Evolutionary conservation across 2,113 vertebrate species (phyloP).

Genomic region (Salvelinus fontinalis): DNA sequence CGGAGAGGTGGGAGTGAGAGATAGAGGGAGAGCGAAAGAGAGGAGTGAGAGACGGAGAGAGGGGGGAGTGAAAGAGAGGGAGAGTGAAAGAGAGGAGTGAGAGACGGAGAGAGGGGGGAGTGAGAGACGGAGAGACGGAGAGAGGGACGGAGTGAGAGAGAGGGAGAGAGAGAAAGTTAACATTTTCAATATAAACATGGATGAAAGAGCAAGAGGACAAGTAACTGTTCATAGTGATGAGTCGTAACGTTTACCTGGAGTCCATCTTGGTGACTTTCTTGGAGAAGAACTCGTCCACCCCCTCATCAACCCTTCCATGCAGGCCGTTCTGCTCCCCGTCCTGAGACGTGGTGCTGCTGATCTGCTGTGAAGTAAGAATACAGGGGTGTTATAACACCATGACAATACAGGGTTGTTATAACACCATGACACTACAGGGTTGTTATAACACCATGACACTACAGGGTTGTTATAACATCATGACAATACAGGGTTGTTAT

Average conservation of each 20-base stretch:
- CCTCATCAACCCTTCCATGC: constrained; percentile 94
- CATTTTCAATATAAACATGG: neutral
- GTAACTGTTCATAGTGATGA: neutral
- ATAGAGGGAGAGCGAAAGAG: neutral
- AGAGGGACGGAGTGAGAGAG: neutral
- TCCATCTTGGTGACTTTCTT: constrained; percentile 94
- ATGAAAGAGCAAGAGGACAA: neutral
- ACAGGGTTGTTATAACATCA: no score
- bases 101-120: neutral
- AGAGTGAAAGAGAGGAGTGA: no score
- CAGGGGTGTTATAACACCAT: no score
- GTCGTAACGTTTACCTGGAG: constrained; percentile 68
- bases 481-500: no score
- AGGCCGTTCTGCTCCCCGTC: constrained; percentile 95
- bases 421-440: no score
- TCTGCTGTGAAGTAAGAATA: constrained; percentile 61
- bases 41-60: neutral
- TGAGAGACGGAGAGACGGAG: neutral
- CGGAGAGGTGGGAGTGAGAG: neutral
- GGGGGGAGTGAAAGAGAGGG: no score
- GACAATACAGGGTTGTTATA: no score
- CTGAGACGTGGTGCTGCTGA: constrained; percentile 74
- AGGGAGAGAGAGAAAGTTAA: neutral
- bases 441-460: no score
- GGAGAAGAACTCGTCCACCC: constrained; percentile 96